Evolutionary conservation across 1,140 invertebrate genomes (phyloP), one percentile per base, ranked within the genome.

Genomic region (Gryllus bimaculatus): DNA sequence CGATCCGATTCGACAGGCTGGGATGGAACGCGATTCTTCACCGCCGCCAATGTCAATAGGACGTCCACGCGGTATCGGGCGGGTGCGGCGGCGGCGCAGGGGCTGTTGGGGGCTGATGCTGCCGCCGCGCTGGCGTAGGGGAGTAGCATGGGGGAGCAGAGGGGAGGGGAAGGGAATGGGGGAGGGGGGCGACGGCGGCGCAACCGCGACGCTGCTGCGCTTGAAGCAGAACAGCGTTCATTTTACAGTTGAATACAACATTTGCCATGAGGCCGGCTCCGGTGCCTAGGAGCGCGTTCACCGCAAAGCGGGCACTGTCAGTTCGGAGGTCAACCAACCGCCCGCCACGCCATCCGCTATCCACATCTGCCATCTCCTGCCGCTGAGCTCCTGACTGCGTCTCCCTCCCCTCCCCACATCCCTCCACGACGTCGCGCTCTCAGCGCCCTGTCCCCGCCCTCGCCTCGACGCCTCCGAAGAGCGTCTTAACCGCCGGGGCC

Each of bases 201-300:
- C 54, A n/a, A 66, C 54, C 54, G 18, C 54, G 54, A 66, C 54
- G 54, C 54, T 18, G 54, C 54, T 66, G 54, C 54, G 18, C 54
- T 66, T 66, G 54, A 66, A 66, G 54, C 54, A 66, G 54, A 66
- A 66, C 54, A 66, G 54, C 54, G 54, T 66, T n/a, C 54, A 66
- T 66, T 66, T n/a, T 66, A 66, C 54, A 66, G 54, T 18, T 66
- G 54, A 66, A 66, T 66, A 66, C 54, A 66, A 66, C 54, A 66
- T 66, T 66, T 66, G 54, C 54, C n/a, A 66, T 66, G 54, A 18
- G 54, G 54, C 54, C 54, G 54, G 54, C 10, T 13, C n/a, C 10
- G 10, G 54, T 18, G 54, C 54, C 54, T 66, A 39, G 26, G 10
- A 66, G 54, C 54, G 54, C 10, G 54, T 18, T 13, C 10, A 66